Evolutionary conservation across 2,888 invertebrate species (phyloP), one percentile per base, ranked within the genome.

Genomic region (Agapostemon virescens): DNA sequence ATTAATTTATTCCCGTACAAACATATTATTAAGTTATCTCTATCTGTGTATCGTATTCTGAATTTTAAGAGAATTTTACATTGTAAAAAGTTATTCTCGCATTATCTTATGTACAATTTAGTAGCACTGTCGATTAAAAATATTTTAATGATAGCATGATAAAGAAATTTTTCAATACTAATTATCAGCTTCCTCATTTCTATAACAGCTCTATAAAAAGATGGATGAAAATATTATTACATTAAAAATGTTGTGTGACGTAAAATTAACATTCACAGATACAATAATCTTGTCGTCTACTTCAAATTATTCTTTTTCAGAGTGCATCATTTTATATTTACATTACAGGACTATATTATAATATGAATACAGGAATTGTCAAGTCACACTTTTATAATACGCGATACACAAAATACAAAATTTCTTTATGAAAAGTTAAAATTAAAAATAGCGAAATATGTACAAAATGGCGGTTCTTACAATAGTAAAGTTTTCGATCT

Each of bases 401-500:
- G 75, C 74, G 69, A 82, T 87, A 84, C 80, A 87, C 78, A 87
- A 84, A 78, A 83, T 87, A 86, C 82, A 86, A 86, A 87, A 85
- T 84, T 81, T 81, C 83, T 76, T 73, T 76, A 83, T 75, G 77
- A 86, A 76, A 87, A 77, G 66, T 86, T 77, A 82, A 85, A 87
- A 84, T 79, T 77, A 85, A 82, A 80, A 77, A 79, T 81, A 79
- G 82, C 77, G 74, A 80, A 73, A 45, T 85, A 86, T 86, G 72
- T 86, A 87, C 86, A 86, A 69, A 84, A 82, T 82, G 75, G 75
- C 75, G 64, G 20, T 79, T 69, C 73, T 81, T 83, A 80, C 63
- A 69, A 74, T 69, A 64, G 20, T 74, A 79, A 40, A 70, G 69
- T 64, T 79, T 77, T 79, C 52, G 13, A 77, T 45, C 76, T 86